Conservation (phyloP, 2,888 invertebrate species). For the Carterocephalus palaemon region DNA sequence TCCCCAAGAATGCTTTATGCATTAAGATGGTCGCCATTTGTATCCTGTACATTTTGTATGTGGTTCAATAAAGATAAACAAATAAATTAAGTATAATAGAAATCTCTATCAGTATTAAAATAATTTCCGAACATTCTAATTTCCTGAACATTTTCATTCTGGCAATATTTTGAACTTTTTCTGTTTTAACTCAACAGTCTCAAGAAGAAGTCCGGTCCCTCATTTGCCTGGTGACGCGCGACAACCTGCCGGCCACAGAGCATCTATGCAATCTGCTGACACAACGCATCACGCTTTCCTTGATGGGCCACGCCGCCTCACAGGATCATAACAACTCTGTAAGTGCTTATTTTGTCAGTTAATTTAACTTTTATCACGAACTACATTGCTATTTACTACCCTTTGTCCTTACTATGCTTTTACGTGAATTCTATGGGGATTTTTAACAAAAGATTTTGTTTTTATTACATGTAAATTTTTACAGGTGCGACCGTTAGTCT, state of each 20-base stretch:
- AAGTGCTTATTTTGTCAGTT: conserved; percentile 35
- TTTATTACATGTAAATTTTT: conserved; percentile 8
- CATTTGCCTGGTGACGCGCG: conserved; percentile 92
- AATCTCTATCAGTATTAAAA: background rate
- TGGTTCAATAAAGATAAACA: too few relatives aligned
- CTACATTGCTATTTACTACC: too few relatives aligned
- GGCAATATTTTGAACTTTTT: background rate
- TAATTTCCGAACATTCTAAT: too few relatives aligned
- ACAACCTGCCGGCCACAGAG: conserved; percentile 89
- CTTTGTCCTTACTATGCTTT: too few relatives aligned
- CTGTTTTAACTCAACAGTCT: conserved; percentile 66
- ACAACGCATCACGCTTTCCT: conserved; percentile 89
- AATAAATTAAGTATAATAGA: background rate
- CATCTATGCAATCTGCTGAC: conserved; percentile 90
- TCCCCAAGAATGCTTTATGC: too few relatives aligned
- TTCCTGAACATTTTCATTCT: background rate
- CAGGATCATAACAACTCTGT: conserved; percentile 76
- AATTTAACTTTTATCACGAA: too few relatives aligned
- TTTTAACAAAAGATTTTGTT: too few relatives aligned
- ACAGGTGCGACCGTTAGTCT: conserved; percentile 91
- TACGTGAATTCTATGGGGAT: too few relatives aligned
- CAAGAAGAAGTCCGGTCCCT: conserved; percentile 94
- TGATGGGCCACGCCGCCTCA: conserved; percentile 86
- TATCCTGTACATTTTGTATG: too few relatives aligned
- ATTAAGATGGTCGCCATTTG: background rate